These are phyloP conservation scores for Penelope pileata DNA, from an alignment of 2,113 vertebrate genomes.

Conservation along the genomic window DNA sequence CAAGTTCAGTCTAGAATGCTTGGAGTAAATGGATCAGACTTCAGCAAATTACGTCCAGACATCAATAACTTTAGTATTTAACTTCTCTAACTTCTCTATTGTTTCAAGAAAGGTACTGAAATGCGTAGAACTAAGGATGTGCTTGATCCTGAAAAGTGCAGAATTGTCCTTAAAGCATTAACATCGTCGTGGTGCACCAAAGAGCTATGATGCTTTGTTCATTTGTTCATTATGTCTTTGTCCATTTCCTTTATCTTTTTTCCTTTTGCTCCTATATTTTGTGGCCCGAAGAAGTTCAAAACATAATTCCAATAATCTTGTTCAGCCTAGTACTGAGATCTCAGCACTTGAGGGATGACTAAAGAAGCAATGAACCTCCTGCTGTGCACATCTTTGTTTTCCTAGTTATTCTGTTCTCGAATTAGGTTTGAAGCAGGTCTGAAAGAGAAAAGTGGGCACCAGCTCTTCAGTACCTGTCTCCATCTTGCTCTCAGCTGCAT, in stretches of 20 bases:
- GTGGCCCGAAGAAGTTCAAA: not conserved
- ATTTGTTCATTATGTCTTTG: not conserved
- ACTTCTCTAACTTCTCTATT: not conserved
- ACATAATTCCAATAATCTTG: not conserved
- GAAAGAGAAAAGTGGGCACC: not conserved
- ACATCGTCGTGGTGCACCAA: too few relatives aligned
- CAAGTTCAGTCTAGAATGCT: not conserved
- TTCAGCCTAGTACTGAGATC: not conserved
- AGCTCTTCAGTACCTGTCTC: not conserved
- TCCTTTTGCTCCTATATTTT: not conserved
- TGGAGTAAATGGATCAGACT: too few relatives aligned
- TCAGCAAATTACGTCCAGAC: not conserved
- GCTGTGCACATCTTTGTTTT: not conserved
- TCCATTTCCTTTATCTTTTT: not conserved
- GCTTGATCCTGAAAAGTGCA: not conserved
- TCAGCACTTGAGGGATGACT: not conserved
- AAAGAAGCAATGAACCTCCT: not conserved
- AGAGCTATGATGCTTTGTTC: not conserved
- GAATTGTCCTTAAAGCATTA: not conserved
- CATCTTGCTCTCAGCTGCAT: not conserved
- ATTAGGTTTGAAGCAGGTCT: not conserved
- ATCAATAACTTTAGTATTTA: not conserved
- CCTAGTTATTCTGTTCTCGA: not conserved
- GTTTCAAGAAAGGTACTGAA: too few relatives aligned
- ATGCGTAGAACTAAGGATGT: not conserved